phyloP scores from a whole-genome alignment of 2,888 invertebrate genomes.

The Plagodis pulveraria region DNA sequence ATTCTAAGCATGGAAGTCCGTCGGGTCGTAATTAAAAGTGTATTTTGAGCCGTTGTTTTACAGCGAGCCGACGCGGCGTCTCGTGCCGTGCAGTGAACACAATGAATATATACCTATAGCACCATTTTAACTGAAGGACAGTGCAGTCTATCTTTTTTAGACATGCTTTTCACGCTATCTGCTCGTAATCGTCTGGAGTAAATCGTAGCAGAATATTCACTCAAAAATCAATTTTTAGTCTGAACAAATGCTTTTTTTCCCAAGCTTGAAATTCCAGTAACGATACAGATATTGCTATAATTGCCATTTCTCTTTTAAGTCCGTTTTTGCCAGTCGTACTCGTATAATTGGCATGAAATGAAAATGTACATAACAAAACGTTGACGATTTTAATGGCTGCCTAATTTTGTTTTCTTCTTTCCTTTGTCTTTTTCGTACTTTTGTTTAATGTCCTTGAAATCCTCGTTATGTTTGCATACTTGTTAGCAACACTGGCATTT shows the following conservation, averaged over 20 bases:
- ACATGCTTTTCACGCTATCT: constrained; percentile 36
- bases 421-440: constrained; percentile 1
- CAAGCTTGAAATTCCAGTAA: neutral
- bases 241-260: too few relatives aligned
- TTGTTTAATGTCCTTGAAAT: neutral
- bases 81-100: constrained; percentile 56
- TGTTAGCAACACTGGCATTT: too few relatives aligned
- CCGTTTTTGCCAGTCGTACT: constrained; percentile 5
- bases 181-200: constrained; percentile 24
- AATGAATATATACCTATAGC: constrained; percentile 46
- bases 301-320: constrained; percentile 2
- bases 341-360: constrained; percentile 26
- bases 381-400: constrained; percentile 15
- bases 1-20: constrained; percentile 60
- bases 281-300: constrained; percentile 5
- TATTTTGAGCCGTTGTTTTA: constrained; percentile 67
- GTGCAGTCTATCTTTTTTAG: constrained; percentile 48
- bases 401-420: constrained; percentile 8
- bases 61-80: constrained; percentile 50
- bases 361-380: constrained; percentile 16
- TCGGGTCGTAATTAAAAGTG: constrained; percentile 66
- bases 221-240: too few relatives aligned
- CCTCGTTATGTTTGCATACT: too few relatives aligned
- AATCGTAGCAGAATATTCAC: constrained; percentile 10
- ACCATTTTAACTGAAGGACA: constrained; percentile 50